Percentiles rank a stretch among this genome's conserved stretches.
Conservation (phyloP, 2,113 vertebrate species). For the Trochalopteron elliotii region DNA sequence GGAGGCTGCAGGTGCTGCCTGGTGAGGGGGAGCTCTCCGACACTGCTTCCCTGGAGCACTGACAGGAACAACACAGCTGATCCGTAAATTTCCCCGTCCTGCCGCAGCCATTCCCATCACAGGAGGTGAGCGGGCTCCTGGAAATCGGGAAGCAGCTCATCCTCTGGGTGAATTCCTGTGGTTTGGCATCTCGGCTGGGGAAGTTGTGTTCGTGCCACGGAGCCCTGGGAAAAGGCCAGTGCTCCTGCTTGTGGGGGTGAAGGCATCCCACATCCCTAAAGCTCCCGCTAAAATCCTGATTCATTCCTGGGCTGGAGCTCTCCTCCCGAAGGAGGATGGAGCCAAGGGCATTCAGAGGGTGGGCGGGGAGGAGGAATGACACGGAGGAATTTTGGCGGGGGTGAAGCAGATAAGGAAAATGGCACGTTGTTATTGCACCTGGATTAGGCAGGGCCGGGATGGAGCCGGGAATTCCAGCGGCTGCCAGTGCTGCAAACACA, state of each 20-base stretch:
- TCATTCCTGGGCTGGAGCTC: slow-evolving; percentile 33
- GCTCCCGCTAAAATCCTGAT: slow-evolving; percentile 9
- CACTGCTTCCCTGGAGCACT: neutral
- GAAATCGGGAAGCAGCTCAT: fast-evolving
- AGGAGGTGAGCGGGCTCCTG: neutral
- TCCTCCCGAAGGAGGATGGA: neutral
- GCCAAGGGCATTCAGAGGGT: neutral
- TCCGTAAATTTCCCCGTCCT: neutral
- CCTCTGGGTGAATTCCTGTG: neutral
- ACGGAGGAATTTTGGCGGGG: neutral
- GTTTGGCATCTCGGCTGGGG: neutral
- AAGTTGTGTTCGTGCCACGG: neutral
- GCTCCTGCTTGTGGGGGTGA: neutral
- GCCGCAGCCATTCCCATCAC: fast-evolving
- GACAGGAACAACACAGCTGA: neutral
- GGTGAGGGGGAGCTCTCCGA: neutral
- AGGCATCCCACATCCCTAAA: neutral
- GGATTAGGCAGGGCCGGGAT: neutral
- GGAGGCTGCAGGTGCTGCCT: neutral
- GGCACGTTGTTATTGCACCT: neutral
- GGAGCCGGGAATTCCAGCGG: neutral
- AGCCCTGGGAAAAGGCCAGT: neutral
- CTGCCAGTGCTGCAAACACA: neutral
- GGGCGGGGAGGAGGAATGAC: neutral
- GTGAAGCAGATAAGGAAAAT: neutral